Base-by-base conservation (phyloP, 2,888 invertebrate species). In the Aphodius granarius region DNA sequence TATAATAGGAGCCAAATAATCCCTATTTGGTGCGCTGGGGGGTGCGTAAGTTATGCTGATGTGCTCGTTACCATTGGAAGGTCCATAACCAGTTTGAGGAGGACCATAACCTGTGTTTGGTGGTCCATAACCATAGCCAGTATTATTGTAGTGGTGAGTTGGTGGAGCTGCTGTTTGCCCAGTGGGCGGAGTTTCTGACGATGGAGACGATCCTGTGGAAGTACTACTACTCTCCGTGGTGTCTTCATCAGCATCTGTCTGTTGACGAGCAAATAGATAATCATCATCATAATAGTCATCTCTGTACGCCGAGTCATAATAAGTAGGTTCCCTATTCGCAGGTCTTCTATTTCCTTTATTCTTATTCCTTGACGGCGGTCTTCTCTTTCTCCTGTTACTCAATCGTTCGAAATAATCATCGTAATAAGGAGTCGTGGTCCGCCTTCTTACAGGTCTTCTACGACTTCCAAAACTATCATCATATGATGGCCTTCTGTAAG, bases 1-100 rank as follows among this genome's bases (percentile, higher is more conserved):
- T 15, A 79, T 70, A 22, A 79, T 62, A 5, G 79, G 79, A 43
- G 77, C 75, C 64, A 77, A 65, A 15, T 19, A 71, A 73, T 77
- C 77, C 43, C 70, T 66, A 20, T 65, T 66, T 16, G 73, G 71
- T 5, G 72, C 78, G 18, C 73, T 78, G 5, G 79, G 76, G 43
- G 86, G 86, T n/a, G 85, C 84, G 75, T 86, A 86, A 23, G 86
- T 86, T 65, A 86, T 84, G 73, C 86, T 86, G 20, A 87, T 83
- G 62, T 84, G 80, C 77, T 86, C 86, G 75, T 86, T 83, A 9
- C 86, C 86, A 78, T 85, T 85, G 0, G 84, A 85, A 18, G 86
- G 85, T 13, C 86, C 87, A 79, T 87, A 86, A 63, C 84, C 84
- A 81, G 76, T 43, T n/a, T 71, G 71, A 17, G 75, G 66, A 18